These are phyloP conservation scores for Meloidogyne floridensis DNA, from an alignment of 1,140 invertebrate genomes.

Conservation along the genomic window DNA sequence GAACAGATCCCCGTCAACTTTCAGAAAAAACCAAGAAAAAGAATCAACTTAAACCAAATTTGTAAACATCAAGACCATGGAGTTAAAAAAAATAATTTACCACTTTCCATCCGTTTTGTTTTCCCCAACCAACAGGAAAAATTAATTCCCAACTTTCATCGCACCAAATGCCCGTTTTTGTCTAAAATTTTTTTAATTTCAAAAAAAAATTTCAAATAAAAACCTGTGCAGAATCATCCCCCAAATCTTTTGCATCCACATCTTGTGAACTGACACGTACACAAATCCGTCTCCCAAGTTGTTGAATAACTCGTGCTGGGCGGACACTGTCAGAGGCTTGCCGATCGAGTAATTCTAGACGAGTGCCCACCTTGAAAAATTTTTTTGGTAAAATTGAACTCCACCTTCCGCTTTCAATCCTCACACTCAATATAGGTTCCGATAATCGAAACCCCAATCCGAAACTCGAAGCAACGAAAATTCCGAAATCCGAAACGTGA, in stretches of 20 bases:
- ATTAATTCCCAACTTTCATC: conserved; percentile 44
- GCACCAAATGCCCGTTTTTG: conserved; percentile 38
- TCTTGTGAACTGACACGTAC: conserved; percentile 35
- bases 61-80: too few species aligned
- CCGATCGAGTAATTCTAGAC: conserved; percentile 50
- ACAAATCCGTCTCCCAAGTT: conserved; percentile 41
- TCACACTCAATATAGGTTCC: too few species aligned
- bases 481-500: too few species aligned
- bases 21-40: too few species aligned
- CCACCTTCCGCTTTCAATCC: too few species aligned
- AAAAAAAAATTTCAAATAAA: neutral
- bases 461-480: too few species aligned
- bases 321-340: conserved; percentile 37
- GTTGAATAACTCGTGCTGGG: conserved; percentile 39
- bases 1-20: too few species aligned
- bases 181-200: conserved; percentile 6
- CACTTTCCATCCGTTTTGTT: conserved; percentile 34
- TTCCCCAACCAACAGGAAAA: conserved; percentile 52
- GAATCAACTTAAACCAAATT: too few species aligned
- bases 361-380: conserved; percentile 42
- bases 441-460: too few species aligned
- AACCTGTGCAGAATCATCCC: conserved; percentile 28
- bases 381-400: neutral
- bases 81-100: conserved; percentile 12
- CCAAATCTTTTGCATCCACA: conserved; percentile 31